Base-by-base conservation (phyloP, 2,888 invertebrate genomes). In the Ceramica pisi region DNA sequence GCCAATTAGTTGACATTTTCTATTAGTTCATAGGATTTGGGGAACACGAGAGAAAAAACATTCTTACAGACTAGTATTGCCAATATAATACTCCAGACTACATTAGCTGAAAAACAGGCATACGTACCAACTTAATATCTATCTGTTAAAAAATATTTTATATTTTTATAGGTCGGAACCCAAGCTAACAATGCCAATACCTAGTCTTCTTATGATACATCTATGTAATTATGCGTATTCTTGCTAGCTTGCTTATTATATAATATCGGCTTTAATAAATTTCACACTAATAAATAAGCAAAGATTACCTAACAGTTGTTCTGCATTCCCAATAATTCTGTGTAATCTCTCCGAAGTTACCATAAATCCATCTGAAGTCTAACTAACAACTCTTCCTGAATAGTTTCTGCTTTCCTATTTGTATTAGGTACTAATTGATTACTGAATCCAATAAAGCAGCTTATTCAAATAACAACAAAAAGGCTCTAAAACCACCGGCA, bases 381-480 rank as follows among this genome's bases (percentile, higher is more conserved):
- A 23, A 38, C 41, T 19, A 62, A 61, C 41, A 56, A 75, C 26
- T 80, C 69, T 81, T 78, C 62, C 70, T 65, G 66, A 10, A 10
- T 35, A 46, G 59, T 60, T 48, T 75, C 56, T 78, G 26, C 26
- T 21, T 65, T 55, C 50, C 31, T 44, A 57, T 31, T 64, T 57
- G 21, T 38, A 31, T n/a, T 61, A n/a, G n/a, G n/a, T n/a, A 14
- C 50, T 50, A 61, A 69, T 78, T 57, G 67, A 66, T 77, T 81
- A 65, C 79, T 62, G 57, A 78, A 82, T 67, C 4, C 44, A 38
- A 67, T 67, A 69, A 63, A 21, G 61, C 16, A 46, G 51, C 53
- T 59, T 70, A 78, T 70, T 62, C 46, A 80, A 82, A 81, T 69
- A 74, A 59, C 62, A 72, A 72, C 51, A 74, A 62, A 73, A 66